Conservation (phyloP, 1,140 invertebrate genomes). For the Ericerus pela region DNA sequence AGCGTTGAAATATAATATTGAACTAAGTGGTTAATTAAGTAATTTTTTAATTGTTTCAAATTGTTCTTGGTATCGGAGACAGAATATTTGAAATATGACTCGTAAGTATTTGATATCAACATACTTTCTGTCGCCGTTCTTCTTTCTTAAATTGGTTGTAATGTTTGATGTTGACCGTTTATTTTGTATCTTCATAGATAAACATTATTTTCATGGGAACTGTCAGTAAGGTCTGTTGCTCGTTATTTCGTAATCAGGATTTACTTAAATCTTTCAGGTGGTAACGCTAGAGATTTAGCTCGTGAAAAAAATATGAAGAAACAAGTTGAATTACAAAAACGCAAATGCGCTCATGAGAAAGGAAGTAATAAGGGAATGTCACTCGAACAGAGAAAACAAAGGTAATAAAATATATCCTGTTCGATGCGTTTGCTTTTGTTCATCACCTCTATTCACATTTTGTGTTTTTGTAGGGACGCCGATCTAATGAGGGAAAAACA, state of each 20-base stretch:
- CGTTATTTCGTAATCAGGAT: neutral
- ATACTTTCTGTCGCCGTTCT: neutral
- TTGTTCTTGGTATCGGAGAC: constrained; percentile 11
- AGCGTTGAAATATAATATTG: no score
- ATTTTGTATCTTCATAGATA: neutral
- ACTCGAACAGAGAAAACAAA: constrained; percentile 59
- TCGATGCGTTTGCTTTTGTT: neutral
- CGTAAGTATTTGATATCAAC: neutral
- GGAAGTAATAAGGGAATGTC: constrained; percentile 51
- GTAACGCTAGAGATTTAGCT: constrained; percentile 75
- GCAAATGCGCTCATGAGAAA: constrained; percentile 42
- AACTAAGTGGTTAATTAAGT: no score
- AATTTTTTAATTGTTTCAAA: no score
- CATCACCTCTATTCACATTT: constrained; percentile 6
- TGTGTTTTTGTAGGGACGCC: constrained; percentile 47
- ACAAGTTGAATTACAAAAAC: constrained; percentile 47
- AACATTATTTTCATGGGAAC: neutral
- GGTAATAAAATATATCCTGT: constrained; percentile 34
- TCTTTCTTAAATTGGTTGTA: neutral
- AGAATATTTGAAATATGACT: constrained; percentile 8
- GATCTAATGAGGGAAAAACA: constrained; percentile 69
- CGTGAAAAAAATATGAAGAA: constrained; percentile 69
- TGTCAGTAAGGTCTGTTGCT: neutral
- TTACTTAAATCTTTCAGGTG: constrained; percentile 36
- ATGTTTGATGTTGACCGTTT: neutral